Evolutionary conservation across 2,113 vertebrate genomes (phyloP).

Genomic region (Apus apus): DNA sequence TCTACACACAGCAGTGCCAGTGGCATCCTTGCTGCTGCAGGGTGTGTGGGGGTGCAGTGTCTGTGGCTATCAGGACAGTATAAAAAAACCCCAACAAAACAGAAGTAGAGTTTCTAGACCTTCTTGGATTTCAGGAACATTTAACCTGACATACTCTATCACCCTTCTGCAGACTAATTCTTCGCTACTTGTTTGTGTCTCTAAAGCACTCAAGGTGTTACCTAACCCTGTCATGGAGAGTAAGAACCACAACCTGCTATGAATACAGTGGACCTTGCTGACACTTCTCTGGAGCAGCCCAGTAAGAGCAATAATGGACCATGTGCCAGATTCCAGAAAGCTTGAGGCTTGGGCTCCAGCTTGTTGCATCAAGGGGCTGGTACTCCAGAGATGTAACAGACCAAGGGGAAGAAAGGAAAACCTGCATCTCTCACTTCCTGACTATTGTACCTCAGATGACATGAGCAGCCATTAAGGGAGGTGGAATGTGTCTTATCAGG

Average conservation of each 20-base stretch:
- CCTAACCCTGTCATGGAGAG: neutral
- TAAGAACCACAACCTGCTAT: neutral
- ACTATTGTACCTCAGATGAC: neutral
- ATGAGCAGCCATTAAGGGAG: neutral
- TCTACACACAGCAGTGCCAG: neutral
- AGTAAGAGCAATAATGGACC: neutral
- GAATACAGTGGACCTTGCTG: neutral
- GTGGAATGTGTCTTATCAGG: neutral
- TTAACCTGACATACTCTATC: neutral
- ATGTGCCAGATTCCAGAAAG: neutral
- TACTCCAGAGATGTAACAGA: neutral
- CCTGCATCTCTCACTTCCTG: neutral
- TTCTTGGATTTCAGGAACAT: neutral
- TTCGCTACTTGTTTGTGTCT: fast-evolving
- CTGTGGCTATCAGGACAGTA: neutral
- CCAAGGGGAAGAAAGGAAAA: neutral
- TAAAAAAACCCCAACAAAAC: too few relatives aligned
- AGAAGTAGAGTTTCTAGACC: neutral
- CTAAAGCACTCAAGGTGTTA: neutral
- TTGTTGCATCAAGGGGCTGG: neutral
- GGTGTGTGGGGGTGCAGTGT: fast-evolving
- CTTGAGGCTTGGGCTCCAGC: neutral
- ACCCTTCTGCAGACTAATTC: neutral
- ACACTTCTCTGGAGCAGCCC: neutral
- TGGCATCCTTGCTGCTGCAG: neutral